These are phyloP conservation scores for Tenualosa ilisha DNA, from an alignment of 2,797 vertebrate species.

Conservation along the genomic window DNA sequence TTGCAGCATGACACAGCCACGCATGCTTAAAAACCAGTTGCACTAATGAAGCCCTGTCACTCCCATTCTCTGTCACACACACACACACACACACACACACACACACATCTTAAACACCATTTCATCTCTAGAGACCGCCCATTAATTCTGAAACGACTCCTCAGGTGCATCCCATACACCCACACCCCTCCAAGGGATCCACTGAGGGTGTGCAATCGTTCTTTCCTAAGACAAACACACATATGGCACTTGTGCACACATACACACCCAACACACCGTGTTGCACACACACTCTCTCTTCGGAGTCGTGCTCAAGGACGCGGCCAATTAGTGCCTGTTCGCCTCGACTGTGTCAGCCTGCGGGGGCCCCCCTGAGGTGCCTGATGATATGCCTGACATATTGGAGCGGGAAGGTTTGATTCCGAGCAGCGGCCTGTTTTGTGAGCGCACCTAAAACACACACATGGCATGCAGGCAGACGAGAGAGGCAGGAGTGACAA, in stretches of 20 bases:
- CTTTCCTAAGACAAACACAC: conserved; percentile 53
- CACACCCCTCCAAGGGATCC: not conserved
- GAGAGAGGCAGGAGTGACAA: not conserved
- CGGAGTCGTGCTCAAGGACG: not conserved
- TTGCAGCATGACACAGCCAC: not conserved
- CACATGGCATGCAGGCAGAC: not conserved
- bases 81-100: not conserved
- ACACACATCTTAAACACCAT: not conserved
- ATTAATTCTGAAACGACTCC: not conserved
- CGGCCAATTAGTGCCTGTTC: not conserved
- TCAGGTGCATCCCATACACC: not conserved
- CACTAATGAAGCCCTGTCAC: not conserved
- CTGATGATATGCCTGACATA: conserved; percentile 24
- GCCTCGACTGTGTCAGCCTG: not conserved
- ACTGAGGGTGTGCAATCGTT: not conserved
- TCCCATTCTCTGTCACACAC: not conserved
- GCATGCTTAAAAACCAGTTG: not conserved
- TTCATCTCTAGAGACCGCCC: not conserved
- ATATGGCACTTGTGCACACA: not conserved
- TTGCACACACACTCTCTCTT: not conserved
- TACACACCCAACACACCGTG: not conserved
- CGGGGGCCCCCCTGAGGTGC: conserved; percentile 1
- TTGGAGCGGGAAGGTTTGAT: not conserved
- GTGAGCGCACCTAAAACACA: conserved; percentile 12
- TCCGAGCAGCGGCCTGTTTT: not conserved